Percentiles rank a stretch among this genome's conserved stretches.
These are phyloP conservation scores for Symphodus melops DNA, from an alignment of 2,113 vertebrate species.

Conservation along the genomic window DNA sequence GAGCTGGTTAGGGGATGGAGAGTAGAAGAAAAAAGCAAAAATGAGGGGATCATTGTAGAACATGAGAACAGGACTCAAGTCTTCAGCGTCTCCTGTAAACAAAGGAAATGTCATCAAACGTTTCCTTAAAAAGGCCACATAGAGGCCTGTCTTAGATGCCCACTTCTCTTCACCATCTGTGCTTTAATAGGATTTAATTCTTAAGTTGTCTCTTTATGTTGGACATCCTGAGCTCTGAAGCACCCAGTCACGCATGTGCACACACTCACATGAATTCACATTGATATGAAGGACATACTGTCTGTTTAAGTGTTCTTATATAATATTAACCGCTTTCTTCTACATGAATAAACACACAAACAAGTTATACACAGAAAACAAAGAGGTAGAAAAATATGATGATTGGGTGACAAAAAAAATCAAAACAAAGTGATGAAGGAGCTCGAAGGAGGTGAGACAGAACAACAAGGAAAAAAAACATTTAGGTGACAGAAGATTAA, in stretches of 20 bases:
- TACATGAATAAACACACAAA: constrained; percentile 26
- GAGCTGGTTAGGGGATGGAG: background rate
- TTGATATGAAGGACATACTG: constrained; percentile 7
- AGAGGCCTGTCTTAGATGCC: constrained; percentile 5
- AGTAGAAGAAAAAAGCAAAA: background rate
- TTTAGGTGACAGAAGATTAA: background rate
- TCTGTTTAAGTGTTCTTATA: constrained; percentile 1
- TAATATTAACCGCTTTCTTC: background rate
- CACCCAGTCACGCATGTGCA: background rate
- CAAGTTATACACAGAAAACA: background rate
- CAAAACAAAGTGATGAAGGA: background rate
- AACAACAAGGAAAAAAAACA: background rate
- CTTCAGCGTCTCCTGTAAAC: background rate
- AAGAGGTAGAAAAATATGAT: background rate
- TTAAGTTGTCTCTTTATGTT: constrained; percentile 14
- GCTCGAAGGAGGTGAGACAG: background rate
- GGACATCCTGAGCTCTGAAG: background rate
- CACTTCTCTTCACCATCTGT: constrained; percentile 25
- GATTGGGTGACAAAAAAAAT: background rate
- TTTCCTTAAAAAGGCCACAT: background rate
- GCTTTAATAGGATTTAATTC: constrained; percentile 44
- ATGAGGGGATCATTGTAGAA: background rate
- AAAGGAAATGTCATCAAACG: background rate
- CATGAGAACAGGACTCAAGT: background rate
- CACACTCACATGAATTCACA: constrained; percentile 9